Conservation (phyloP, 2,797 vertebrate genomes). For the Carduelis carduelis region DNA sequence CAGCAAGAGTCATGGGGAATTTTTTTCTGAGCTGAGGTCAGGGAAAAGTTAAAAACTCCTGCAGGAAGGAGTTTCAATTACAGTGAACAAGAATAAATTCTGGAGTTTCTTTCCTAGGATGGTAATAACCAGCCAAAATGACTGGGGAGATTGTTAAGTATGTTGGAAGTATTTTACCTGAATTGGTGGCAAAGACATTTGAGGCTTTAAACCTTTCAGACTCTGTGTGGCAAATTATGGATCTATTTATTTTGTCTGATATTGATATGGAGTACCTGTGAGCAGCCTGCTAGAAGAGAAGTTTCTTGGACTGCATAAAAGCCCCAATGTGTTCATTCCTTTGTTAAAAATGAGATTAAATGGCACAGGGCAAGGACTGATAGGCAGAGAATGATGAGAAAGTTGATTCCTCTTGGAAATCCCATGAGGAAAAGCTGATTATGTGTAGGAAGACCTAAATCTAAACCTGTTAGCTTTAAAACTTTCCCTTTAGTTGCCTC, state of each 20-base stretch:
- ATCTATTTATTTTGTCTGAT: neutral
- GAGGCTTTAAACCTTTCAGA: neutral
- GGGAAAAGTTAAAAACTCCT: neutral
- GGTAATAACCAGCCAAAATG: neutral
- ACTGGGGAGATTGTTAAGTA: neutral
- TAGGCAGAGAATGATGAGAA: neutral
- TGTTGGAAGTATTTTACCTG: neutral
- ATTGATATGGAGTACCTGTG: neutral
- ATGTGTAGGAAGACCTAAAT: neutral
- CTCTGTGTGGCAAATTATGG: neutral
- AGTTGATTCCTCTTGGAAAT: neutral
- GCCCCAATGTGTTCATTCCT: fast-evolving
- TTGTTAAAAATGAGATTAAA: neutral
- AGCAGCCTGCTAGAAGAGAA: neutral
- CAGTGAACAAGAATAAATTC: neutral
- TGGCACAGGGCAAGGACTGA: neutral
- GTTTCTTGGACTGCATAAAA: neutral
- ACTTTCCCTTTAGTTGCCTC: neutral
- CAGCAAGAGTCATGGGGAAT: fast-evolving
- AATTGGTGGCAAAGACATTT: neutral
- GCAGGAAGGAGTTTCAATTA: neutral
- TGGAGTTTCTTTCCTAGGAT: neutral
- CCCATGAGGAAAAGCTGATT: neutral
- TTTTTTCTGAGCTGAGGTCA: neutral
- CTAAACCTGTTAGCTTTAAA: neutral